These are phyloP conservation scores for Tetrao urogallus DNA, from an alignment of 2,113 vertebrate species.

Conservation along the genomic window DNA sequence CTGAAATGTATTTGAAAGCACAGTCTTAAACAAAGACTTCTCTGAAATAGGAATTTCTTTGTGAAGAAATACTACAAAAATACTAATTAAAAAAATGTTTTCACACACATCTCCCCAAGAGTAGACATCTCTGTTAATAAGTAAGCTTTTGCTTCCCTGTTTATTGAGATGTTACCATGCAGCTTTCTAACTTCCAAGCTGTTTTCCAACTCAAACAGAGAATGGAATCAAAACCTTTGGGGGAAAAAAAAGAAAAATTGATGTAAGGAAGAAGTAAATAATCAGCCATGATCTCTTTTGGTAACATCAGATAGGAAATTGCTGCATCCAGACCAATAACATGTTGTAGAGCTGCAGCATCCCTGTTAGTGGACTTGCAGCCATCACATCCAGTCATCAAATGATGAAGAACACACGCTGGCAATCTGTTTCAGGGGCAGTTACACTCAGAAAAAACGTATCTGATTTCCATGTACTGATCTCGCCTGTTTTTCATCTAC, in stretches of 20 bases:
- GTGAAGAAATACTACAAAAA: background rate
- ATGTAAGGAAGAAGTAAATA: background rate
- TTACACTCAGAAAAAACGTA: background rate
- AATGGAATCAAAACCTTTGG: background rate
- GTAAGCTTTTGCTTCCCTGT: background rate
- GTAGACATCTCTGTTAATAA: background rate
- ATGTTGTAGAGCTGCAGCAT: background rate
- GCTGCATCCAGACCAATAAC: background rate
- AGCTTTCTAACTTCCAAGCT: background rate
- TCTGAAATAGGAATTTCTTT: background rate
- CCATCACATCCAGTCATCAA: background rate
- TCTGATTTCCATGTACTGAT: constrained; percentile 16
- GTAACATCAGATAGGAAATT: background rate
- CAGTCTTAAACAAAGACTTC: background rate
- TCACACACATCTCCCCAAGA: background rate
- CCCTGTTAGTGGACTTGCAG: background rate
- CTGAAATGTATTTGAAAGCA: background rate
- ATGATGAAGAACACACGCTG: background rate
- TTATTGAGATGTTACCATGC: background rate
- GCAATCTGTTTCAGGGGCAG: constrained; percentile 1
- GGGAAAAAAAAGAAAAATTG: background rate
- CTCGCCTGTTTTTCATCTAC: background rate
- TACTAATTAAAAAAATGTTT: background rate
- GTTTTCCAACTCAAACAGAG: background rate
- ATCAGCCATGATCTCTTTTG: background rate